These are phyloP conservation scores for Drosophila ironensis DNA, from an alignment of 1,140 invertebrate genomes.

Conservation along the genomic window DNA sequence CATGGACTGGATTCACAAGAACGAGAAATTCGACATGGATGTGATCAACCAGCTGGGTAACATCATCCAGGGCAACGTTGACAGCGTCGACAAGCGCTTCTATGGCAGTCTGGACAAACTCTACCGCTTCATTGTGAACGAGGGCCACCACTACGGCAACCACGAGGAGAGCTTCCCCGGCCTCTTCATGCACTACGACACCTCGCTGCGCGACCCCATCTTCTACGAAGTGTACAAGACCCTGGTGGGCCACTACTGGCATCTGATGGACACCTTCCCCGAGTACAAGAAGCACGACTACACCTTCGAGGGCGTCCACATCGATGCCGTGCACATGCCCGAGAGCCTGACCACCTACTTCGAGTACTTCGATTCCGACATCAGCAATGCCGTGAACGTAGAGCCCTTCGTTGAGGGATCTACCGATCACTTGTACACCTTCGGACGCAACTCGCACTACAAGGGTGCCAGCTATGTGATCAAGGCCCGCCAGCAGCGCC, in stretches of 20 bases:
- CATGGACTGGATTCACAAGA: constrained; percentile 85
- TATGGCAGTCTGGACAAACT: constrained; percentile 82
- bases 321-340: constrained; percentile 85
- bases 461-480: constrained; percentile 84
- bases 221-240: constrained; percentile 86
- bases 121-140: constrained; percentile 82
- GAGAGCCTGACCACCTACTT: constrained; percentile 87
- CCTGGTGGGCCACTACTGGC: constrained; percentile 84
- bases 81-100: constrained; percentile 82
- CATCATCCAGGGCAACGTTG: constrained; percentile 84
- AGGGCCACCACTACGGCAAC: constrained; percentile 61
- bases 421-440: constrained; percentile 83
- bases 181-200: constrained; percentile 84
- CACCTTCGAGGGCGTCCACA: constrained; percentile 85
- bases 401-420: constrained; percentile 32
- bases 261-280: constrained; percentile 83
- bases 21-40: constrained; percentile 82
- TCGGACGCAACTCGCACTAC: constrained; percentile 85
- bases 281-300: constrained; percentile 84
- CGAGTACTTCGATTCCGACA: constrained; percentile 87
- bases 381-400: constrained; percentile 86
- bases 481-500: constrained; percentile 83
- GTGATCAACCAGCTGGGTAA: constrained; percentile 83
- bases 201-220: constrained; percentile 86
- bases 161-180: constrained; percentile 82